Percentiles rank a stretch among this genome's conserved stretches.
Evolutionary conservation across 2,113 vertebrate genomes (phyloP).

Genomic region (Centropus unirufus): DNA sequence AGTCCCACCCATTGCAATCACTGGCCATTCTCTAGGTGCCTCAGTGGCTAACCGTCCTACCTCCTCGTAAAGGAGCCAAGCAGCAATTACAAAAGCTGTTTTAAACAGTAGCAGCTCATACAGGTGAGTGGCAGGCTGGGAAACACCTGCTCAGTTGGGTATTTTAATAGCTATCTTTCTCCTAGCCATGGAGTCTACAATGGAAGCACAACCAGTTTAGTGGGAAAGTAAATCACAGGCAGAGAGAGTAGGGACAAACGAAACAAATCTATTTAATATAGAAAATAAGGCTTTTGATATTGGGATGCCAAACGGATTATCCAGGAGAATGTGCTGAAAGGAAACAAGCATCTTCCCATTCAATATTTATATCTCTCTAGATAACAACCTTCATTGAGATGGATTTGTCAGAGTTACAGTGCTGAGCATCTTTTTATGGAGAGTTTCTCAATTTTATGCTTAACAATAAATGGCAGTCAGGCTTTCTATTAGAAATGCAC

Average conservation of each 20-base stretch:
- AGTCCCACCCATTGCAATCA: background rate
- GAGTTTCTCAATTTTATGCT: constrained; percentile 62
- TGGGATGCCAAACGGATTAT: constrained; percentile 44
- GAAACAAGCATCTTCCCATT: constrained; percentile 34
- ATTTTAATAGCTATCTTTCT: background rate
- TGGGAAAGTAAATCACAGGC: background rate
- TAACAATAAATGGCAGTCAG: constrained; percentile 37
- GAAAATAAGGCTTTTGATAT: constrained; percentile 48
- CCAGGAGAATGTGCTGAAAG: constrained; percentile 38
- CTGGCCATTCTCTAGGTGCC: background rate
- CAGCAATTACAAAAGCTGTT: background rate
- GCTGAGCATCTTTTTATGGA: constrained; percentile 52
- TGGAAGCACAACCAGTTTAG: background rate
- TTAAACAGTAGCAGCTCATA: background rate
- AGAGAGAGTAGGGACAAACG: background rate
- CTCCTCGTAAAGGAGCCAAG: background rate
- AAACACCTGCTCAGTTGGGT: background rate
- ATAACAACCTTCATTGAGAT: constrained; percentile 48
- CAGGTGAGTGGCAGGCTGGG: background rate
- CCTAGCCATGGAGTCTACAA: background rate
- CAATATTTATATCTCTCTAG: constrained; percentile 61
- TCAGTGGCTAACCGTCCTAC: background rate
- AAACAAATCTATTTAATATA: constrained; percentile 49
- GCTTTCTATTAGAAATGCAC: constrained; percentile 43
- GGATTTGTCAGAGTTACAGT: constrained; percentile 58